These are phyloP conservation scores for Cheilosia variabilis DNA, from an alignment of 2,888 invertebrate species.

Conservation along the genomic window DNA sequence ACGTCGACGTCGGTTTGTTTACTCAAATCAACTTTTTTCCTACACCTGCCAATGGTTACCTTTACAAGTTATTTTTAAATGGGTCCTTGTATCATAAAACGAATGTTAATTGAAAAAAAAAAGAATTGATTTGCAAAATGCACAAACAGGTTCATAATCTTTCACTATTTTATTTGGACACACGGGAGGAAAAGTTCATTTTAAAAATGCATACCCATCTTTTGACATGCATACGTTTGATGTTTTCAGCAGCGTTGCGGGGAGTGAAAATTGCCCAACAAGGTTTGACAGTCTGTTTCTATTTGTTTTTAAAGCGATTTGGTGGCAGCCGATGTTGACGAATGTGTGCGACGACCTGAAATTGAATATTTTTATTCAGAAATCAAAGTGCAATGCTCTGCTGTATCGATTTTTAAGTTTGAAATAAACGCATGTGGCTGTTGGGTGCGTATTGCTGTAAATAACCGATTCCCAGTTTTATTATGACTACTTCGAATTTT, in stretches of 20 bases:
- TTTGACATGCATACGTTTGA: not conserved
- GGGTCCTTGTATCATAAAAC: not conserved
- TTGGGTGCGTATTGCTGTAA: too few relatives aligned
- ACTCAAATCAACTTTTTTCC: too few relatives aligned
- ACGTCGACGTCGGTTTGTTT: too few relatives aligned
- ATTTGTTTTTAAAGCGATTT: not conserved
- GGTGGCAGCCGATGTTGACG: not conserved
- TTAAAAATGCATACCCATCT: constrained; percentile 45
- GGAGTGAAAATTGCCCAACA: not conserved
- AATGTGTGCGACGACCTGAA: not conserved
- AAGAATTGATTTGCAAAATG: not conserved
- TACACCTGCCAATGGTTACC: too few relatives aligned
- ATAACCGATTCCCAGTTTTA: too few relatives aligned
- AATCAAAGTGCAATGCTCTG: too few relatives aligned
- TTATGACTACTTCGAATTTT: too few relatives aligned
- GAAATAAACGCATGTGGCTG: too few relatives aligned
- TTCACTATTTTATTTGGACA: not conserved
- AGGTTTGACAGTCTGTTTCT: not conserved
- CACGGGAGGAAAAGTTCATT: constrained; percentile 42
- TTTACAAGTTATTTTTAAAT: too few relatives aligned
- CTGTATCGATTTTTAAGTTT: too few relatives aligned
- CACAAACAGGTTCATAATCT: not conserved
- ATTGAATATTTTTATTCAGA: not conserved
- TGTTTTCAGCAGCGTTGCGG: not conserved
- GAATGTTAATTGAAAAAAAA: too few relatives aligned